Conservation (phyloP, 2,797 vertebrate species). For the Syngnathus acus region DNA sequence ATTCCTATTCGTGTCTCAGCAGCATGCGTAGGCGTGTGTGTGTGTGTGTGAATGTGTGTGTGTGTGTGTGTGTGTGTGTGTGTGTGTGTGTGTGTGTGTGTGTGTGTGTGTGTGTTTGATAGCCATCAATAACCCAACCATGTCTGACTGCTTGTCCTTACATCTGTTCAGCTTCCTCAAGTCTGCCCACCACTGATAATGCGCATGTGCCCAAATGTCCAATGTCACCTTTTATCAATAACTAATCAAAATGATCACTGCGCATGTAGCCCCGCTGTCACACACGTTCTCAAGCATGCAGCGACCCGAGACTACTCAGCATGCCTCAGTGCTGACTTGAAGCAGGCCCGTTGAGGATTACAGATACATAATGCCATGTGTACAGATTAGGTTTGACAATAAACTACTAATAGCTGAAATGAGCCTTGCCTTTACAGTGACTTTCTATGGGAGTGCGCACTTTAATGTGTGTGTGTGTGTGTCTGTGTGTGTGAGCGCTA, state of each 20-base stretch:
- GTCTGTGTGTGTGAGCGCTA: slow-evolving; percentile 31
- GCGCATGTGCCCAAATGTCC: slow-evolving; percentile 7
- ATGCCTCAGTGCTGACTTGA: slow-evolving; percentile 59
- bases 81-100: background rate
- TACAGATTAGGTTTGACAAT: slow-evolving; percentile 76
- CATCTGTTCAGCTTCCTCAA: slow-evolving; percentile 49
- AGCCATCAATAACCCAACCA: slow-evolving; percentile 19
- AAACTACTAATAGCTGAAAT: slow-evolving; percentile 69
- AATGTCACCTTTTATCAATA: slow-evolving; percentile 62
- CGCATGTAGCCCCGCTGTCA: slow-evolving; percentile 50
- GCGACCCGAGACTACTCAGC: slow-evolving; percentile 57
- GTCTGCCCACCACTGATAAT: slow-evolving; percentile 22
- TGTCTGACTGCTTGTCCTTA: slow-evolving; percentile 48
- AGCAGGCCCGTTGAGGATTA: slow-evolving; percentile 63
- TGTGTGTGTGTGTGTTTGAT: background rate
- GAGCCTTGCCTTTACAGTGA: slow-evolving; percentile 48
- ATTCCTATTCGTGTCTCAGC: slow-evolving; percentile 12
- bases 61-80: background rate
- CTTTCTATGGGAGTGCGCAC: slow-evolving; percentile 28
- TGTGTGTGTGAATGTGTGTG: background rate
- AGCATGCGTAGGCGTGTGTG: background rate
- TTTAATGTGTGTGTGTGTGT: slow-evolving; percentile 17
- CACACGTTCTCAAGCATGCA: slow-evolving; percentile 26
- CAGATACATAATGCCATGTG: slow-evolving; percentile 63
- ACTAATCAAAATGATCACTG: slow-evolving; percentile 70